Evolutionary conservation across 2,888 invertebrate genomes (phyloP).

Genomic region (Calameuta pallipes): DNA sequence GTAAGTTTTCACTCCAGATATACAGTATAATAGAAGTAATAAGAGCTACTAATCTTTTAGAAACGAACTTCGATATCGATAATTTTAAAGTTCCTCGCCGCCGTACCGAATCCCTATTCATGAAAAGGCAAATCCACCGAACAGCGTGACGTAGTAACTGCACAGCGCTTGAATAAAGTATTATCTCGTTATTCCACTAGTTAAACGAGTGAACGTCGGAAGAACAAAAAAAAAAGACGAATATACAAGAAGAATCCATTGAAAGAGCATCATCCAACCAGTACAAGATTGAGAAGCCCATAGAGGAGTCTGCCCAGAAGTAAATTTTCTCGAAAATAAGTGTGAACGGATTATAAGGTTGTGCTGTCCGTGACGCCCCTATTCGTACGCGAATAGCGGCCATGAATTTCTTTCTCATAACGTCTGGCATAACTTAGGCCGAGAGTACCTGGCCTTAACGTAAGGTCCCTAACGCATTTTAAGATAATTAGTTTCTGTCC

Average conservation of each 20-base stretch:
- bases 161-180: background rate
- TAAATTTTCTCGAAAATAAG: background rate
- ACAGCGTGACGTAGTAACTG: background rate
- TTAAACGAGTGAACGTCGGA: background rate
- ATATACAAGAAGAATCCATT: background rate
- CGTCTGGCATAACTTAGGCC: slow-evolving; percentile 17
- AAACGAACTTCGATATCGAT: background rate
- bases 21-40: background rate
- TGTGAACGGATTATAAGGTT: background rate
- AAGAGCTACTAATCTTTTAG: background rate
- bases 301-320: background rate
- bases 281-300: background rate
- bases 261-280: background rate
- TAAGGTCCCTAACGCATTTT: slow-evolving; percentile 14
- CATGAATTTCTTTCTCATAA: slow-evolving; percentile 16
- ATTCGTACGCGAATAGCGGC: slow-evolving; percentile 4
- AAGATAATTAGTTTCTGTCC: slow-evolving; percentile 21
- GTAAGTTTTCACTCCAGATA: background rate
- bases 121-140: background rate
- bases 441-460: slow-evolving; percentile 3
- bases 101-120: background rate
- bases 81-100: background rate
- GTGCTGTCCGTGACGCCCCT: slow-evolving; percentile 4
- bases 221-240: background rate
- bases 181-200: background rate